Conservation (phyloP, 1,140 invertebrate genomes). For the Solenopsis fugax region DNA sequence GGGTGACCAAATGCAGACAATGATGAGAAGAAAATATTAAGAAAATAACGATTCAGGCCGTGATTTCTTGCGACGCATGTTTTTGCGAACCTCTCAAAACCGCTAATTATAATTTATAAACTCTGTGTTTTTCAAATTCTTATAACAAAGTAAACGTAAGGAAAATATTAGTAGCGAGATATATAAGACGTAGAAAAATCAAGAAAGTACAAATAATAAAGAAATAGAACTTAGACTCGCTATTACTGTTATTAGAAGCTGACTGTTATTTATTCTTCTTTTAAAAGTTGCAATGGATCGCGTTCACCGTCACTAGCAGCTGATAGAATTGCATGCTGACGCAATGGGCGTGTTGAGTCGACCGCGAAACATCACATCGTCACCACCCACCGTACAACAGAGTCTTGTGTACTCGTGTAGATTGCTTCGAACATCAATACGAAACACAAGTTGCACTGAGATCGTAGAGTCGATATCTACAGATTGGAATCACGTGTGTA, state of each 20-base stretch:
- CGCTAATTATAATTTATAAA: neutral
- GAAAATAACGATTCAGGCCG: neutral
- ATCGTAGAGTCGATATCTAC: neutral
- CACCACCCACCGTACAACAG: conserved; percentile 36
- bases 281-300: neutral
- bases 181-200: neutral
- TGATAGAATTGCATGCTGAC: conserved; percentile 44
- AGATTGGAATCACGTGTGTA: neutral
- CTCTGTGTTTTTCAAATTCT: neutral
- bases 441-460: neutral
- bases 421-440: conserved; percentile 19
- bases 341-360: conserved; percentile 53
- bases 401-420: neutral
- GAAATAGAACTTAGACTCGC: neutral
- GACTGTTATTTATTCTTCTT: conserved; percentile 11
- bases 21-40: neutral
- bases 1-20: neutral
- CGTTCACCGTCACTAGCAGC: neutral
- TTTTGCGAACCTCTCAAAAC: neutral
- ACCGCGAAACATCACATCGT: conserved; percentile 63
- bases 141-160: neutral
- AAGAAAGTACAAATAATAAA: neutral
- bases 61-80: neutral
- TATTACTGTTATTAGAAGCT: neutral
- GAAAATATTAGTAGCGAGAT: neutral